Evolutionary conservation across 2,888 invertebrate genomes (phyloP).

Genomic region (Kryphioiulus occultus): DNA sequence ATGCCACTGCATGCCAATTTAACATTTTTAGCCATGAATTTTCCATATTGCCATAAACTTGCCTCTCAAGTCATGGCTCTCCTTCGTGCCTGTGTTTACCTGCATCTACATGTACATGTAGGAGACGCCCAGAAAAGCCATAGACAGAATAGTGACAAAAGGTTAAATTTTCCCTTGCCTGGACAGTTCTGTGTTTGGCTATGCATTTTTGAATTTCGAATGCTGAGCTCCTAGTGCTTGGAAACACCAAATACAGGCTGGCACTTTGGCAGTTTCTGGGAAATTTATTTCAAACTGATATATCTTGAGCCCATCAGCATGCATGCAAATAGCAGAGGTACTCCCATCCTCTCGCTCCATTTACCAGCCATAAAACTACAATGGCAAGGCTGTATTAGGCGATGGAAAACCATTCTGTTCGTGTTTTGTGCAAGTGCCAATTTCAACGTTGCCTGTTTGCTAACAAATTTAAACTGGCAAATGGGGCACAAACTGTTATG

Average conservation of each 20-base stretch:
- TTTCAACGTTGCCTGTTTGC: background rate
- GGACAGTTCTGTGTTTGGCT: background rate
- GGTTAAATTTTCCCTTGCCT: background rate
- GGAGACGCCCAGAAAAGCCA: background rate
- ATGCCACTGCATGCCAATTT: no score
- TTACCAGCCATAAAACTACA: slow-evolving; percentile 7
- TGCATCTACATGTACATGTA: no score
- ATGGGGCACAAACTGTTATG: background rate
- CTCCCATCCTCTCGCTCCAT: background rate
- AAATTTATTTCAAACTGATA: background rate
- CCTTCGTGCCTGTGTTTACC: no score
- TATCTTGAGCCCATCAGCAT: background rate
- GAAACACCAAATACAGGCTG: background rate
- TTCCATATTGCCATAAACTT: no score
- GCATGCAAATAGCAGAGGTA: background rate
- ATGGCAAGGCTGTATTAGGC: background rate
- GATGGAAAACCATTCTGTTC: background rate
- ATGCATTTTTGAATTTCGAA: background rate
- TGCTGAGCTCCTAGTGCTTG: background rate
- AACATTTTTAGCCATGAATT: no score
- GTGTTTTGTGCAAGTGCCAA: background rate
- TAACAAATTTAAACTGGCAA: slow-evolving; percentile 23
- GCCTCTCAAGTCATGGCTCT: no score
- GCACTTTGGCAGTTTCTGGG: background rate
- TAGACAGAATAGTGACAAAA: background rate